These are phyloP conservation scores for Actinia equina DNA, from an alignment of 64 coral and sea anemone genomes.

Conservation along the genomic window DNA sequence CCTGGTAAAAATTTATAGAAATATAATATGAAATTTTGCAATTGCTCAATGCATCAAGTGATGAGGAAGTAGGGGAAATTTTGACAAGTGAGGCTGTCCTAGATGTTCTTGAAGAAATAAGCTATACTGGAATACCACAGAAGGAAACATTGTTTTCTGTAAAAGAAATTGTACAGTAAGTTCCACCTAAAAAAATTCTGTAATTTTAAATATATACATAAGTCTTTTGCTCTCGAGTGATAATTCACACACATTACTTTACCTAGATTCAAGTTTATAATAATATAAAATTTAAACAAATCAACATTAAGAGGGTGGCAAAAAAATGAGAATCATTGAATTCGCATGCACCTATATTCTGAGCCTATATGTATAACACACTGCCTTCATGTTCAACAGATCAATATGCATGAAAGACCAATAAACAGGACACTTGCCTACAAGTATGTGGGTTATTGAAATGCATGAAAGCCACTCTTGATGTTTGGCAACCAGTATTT, in stretches of 20 bases:
- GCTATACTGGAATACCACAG: slow-evolving; percentile 58
- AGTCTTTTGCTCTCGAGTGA: no score
- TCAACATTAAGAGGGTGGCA: no score
- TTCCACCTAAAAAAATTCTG: not conserved
- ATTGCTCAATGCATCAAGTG: slow-evolving; percentile 52
- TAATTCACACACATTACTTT: no score
- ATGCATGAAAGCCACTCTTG: slow-evolving; percentile 11
- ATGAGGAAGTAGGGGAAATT: slow-evolving; percentile 40
- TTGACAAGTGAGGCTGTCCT: slow-evolving; percentile 49
- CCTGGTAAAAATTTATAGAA: not conserved
- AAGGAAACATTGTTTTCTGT: slow-evolving; percentile 57
- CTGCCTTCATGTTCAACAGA: no score
- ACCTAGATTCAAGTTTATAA: no score
- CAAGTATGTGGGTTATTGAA: no score
- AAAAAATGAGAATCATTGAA: no score
- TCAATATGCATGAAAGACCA: no score
- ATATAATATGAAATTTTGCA: not conserved
- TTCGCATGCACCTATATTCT: no score
- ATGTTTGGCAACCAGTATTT: slow-evolving; percentile 54
- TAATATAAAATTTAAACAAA: no score
- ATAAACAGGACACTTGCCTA: no score
- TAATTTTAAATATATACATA: not conserved
- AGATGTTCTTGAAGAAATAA: slow-evolving; percentile 47
- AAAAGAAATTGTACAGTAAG: slow-evolving; percentile 56
- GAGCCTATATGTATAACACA: not conserved